phyloP scores from a whole-genome alignment of 2,888 invertebrate species.

The Aelia acuminata region DNA sequence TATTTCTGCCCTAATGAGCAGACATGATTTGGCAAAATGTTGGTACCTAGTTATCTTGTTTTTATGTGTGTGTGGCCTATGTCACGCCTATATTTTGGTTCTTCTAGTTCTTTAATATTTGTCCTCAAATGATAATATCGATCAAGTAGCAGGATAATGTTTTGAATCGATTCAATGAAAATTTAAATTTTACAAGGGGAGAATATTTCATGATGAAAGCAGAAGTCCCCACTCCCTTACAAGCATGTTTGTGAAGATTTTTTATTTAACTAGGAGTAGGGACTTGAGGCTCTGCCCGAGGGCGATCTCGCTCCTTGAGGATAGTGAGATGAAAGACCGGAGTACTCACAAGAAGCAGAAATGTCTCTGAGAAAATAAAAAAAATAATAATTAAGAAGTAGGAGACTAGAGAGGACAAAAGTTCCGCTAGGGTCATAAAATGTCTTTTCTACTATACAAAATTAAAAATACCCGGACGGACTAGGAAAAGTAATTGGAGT shows the following conservation, averaged over 20 bases:
- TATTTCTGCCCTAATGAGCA: too few relatives aligned
- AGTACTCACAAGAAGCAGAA: not conserved
- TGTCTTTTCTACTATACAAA: not conserved
- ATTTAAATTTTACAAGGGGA: too few relatives aligned
- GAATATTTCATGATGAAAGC: too few relatives aligned
- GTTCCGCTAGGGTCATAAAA: not conserved
- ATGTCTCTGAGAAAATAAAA: not conserved
- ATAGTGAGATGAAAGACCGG: not conserved
- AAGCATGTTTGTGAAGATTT: not conserved
- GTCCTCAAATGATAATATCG: too few relatives aligned
- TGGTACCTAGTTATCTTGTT: too few relatives aligned
- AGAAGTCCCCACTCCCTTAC: not conserved
- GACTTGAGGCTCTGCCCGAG: not conserved
- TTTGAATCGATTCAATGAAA: too few relatives aligned
- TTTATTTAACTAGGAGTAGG: not conserved
- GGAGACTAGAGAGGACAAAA: not conserved
- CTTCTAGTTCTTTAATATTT: too few relatives aligned
- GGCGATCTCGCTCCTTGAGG: not conserved
- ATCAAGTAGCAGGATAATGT: too few relatives aligned
- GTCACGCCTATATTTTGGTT: too few relatives aligned
- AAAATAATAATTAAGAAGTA: conserved; percentile 6
- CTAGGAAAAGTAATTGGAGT: not conserved
- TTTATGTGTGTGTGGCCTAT: too few relatives aligned
- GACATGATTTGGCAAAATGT: too few relatives aligned
- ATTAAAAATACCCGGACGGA: not conserved